Base-by-base conservation (phyloP, 2,113 vertebrate species). In the Vidua chalybeata region DNA sequence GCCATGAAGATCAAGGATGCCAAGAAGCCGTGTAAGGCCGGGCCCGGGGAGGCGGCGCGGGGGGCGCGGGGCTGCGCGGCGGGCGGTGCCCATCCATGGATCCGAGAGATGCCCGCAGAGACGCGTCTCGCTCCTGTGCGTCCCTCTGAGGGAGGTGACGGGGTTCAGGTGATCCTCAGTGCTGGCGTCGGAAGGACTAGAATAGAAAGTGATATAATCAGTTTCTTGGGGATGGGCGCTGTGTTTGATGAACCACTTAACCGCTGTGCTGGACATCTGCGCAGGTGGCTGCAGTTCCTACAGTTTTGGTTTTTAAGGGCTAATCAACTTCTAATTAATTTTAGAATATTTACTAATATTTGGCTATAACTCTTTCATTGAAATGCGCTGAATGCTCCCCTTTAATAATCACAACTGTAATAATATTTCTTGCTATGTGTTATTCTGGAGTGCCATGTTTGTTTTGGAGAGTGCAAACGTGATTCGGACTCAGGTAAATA, bases 1-100 rank as follows among this genome's bases (percentile, higher is more conserved):
- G 37, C 66, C 95, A 98, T 98, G 98, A 98, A 98, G 98, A 98
- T 98, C 97, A 98, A 98, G 93, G 98, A 98, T 97, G 98, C 98
- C 95, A 98, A 98, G 96, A 98, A 98, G 78, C 98, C 98, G 78
- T 98, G 98, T 98, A 97, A 98, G 80, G 84, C 62, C 39, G 76
- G 66, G 62, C 66, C 37, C 61, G 93, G 74, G 61, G 31, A 22
- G 78, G 59, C 37, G 45, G 52, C 71, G 54, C 33, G 73, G 66
- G 79, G 76, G 92, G 56, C 27, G 59, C n/a, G 52, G 78, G 79
- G 46, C 10, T 5, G 11, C 23, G 37, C 28, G 39, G 64, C 43
- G 46, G 56, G 77, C 13, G 10, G 28, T 23, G 45, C 43, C 11
- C 76, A 8, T 12, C 37, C 3, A 15, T 15, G 88, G 7, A 8